Evolutionary conservation across 2,797 vertebrate species (phyloP).

Genomic region (Danionella dracula): DNA sequence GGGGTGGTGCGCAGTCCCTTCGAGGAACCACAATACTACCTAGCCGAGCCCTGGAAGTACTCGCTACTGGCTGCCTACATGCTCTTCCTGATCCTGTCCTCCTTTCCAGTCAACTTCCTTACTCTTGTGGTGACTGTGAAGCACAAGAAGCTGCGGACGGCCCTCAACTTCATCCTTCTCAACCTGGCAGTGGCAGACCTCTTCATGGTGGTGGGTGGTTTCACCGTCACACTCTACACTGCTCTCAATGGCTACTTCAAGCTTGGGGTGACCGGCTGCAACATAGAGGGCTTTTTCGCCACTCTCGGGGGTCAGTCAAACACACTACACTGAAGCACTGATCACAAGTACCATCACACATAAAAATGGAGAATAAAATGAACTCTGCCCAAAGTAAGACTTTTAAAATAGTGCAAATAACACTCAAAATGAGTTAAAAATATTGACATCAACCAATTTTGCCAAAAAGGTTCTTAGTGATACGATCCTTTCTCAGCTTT

Average conservation of each 20-base stretch:
- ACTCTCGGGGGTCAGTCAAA: constrained; percentile 82
- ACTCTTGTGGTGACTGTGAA: constrained; percentile 89
- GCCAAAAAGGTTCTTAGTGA: no score
- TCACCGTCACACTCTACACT: constrained; percentile 89
- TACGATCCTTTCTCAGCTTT: no score
- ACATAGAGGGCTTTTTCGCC: constrained; percentile 91
- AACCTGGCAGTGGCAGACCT: constrained; percentile 89
- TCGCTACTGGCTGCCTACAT: constrained; percentile 89
- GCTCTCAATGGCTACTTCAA: constrained; percentile 89
- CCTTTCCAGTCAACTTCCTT: constrained; percentile 93
- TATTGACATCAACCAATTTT: no score
- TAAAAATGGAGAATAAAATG: no score
- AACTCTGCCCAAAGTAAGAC: no score
- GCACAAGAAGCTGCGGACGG: constrained; percentile 91
- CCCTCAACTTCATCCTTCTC: constrained; percentile 90
- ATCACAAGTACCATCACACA: no score
- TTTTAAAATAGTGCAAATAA: no score
- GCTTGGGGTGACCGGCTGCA: constrained; percentile 83
- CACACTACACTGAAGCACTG: no score
- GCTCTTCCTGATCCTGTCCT: constrained; percentile 86
- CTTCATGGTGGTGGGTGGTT: constrained; percentile 91
- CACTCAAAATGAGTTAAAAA: no score
- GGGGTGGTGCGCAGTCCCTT: constrained; percentile 91
- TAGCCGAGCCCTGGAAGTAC: constrained; percentile 92
- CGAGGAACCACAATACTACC: constrained; percentile 90